Conservation (phyloP, 2,797 vertebrate genomes). For the Pipistrellus kuhlii region DNA sequence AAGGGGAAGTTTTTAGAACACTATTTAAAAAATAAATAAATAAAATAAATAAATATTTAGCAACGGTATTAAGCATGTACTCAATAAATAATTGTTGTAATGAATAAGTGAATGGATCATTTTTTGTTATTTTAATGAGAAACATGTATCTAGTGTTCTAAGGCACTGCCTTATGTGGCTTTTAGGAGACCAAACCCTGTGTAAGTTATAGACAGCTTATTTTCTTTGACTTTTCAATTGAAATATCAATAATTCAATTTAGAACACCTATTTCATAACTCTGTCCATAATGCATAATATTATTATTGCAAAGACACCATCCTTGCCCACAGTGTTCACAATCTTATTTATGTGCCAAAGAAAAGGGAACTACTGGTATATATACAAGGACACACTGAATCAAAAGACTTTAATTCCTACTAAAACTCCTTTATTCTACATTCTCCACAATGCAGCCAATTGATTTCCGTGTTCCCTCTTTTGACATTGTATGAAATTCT, state of each 20-base stretch:
- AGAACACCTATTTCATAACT: constrained; percentile 50
- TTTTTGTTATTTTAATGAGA: not conserved
- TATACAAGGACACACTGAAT: not conserved
- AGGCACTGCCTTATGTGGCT: not conserved
- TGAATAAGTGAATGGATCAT: not conserved
- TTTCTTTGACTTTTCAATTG: constrained; percentile 54
- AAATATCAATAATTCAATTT: constrained; percentile 67
- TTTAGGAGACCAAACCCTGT: not conserved
- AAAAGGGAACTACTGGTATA: not conserved
- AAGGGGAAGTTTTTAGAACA: not conserved
- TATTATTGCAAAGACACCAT: constrained; percentile 12
- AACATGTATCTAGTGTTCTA: not conserved
- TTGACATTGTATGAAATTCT: not conserved
- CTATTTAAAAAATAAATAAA: not conserved
- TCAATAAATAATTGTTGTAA: constrained; percentile 6
- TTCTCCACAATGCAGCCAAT: not conserved
- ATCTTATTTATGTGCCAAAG: constrained; percentile 29
- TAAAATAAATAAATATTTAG: not conserved
- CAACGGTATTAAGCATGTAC: not conserved
- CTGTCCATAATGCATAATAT: not conserved
- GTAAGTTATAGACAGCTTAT: not conserved
- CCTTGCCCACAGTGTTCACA: not conserved
- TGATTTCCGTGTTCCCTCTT: not conserved
- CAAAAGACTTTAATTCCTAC: not conserved
- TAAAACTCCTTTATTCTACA: not conserved